Base-by-base conservation (phyloP, 2,888 invertebrate species). In the Epinotia demarniana region DNA sequence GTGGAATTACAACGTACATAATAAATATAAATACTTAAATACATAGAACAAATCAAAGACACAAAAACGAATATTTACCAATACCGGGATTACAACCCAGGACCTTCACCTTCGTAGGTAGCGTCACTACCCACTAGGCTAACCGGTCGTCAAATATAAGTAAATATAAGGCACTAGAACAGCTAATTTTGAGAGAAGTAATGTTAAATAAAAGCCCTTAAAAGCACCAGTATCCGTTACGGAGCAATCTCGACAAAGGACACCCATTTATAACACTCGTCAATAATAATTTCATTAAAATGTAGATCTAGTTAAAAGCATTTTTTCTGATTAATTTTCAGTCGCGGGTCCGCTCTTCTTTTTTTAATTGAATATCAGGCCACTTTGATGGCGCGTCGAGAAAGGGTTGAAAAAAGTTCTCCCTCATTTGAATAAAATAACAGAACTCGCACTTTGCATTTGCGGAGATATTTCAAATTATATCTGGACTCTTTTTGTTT, bases 221-320 rank as follows among this genome's bases (percentile, higher is more conserved):
- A 69, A 69, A 69, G 43, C 69, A 11, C 18, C 68, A 69, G 69
- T 69, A 46, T 69, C 69, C 83, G 84, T 87, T 85, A 86, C 82
- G 82, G 87, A 88, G 85, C 89, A 92, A 92, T 92, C 92, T 85
- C 84, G 76, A 86, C 90, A 89, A 90, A 86, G 85, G 86, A 86
- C 80, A 82, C 84, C 87, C 89, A 91, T 91, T 90, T 90, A 89
- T 92, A 92, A 94, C 92, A 89, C 90, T 92, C 90, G 92, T 93
- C 93, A 93, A 93, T 94, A 94, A 94, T 94, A 93, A 94, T 94
- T 94, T 93, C 93, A 93, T 94, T 92, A 93, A 94, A 93, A 94
- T 94, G 94, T 94, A 94, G 93, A 94, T 94, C 92, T 93, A 93
- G 94, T 93, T 94, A 93, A 94, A 94, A 94, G 93, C 94, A 93